Base-by-base conservation (phyloP, 2,113 vertebrate species). In the Patagioenas fasciata region DNA sequence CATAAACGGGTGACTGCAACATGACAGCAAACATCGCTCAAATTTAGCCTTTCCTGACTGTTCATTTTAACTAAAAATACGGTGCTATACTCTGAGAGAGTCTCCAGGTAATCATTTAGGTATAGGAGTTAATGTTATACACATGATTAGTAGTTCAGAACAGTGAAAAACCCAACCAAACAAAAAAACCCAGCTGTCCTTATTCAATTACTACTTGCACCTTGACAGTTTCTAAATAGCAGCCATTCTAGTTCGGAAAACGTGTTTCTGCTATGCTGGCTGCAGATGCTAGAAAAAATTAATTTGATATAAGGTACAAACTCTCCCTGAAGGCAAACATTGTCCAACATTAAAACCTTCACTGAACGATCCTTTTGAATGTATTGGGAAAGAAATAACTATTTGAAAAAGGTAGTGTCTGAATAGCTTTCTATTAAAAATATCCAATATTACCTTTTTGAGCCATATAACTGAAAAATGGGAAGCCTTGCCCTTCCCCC, bases 311-410 rank as follows among this genome's bases (percentile, higher is more conserved):
- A 94, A 91, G 84, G 92, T 61, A 88, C 65, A 89, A 93, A 89
- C 70, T 85, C 86, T 87, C 80, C 78, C 95, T 70, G 80, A 96
- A 96, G 84, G 86, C 73, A 90, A 95, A 95, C 80, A 92, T 2
- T 62, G 92, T 89, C 80, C 88, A 90, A 56, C 81, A 65, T 69
- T 91, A 93, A 96, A 94, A 93, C 79, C 89, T 82, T 88, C 79
- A 82, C 72, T 51, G 91, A 96, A 89, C 53, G 81, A 78, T 92
- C 44, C 38, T 62, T 91, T 96, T 89, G 73, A 92, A 83, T 69
- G 65, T 89, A 95, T 93, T 95, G 95, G 95, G 95, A 92, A 95
- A 97, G 62, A 96, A 96, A 96, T 80, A 96, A 91, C 66, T 56
- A 90, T 86, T 86, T 94, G 84, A 57, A 93, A 97, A 74, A 72